These are phyloP conservation scores for Phalanger gymnotis DNA, from an alignment of 2,797 vertebrate species.

Conservation along the genomic window DNA sequence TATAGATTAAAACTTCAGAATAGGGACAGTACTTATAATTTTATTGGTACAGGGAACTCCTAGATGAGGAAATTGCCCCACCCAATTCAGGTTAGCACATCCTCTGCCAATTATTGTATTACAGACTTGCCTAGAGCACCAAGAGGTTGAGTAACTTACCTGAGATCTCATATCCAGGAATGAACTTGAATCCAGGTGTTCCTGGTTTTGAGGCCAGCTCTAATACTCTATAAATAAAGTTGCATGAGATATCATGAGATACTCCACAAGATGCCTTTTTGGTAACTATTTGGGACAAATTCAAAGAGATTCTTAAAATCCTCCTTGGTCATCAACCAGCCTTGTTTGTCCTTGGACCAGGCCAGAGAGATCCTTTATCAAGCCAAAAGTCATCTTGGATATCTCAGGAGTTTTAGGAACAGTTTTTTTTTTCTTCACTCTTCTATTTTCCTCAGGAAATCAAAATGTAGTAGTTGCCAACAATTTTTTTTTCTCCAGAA, in stretches of 20 bases:
- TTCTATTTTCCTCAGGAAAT: conserved; percentile 25
- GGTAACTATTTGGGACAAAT: neutral
- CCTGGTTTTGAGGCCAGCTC: neutral
- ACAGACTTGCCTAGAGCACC: too few species aligned
- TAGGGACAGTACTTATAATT: too few species aligned
- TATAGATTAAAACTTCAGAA: too few species aligned
- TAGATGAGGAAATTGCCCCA: too few species aligned
- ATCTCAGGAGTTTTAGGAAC: conserved; percentile 17
- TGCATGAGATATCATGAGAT: neutral
- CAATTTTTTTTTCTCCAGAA: conserved; percentile 34
- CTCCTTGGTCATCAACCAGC: conserved; percentile 12
- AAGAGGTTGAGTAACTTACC: neutral
- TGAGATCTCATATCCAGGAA: neutral
- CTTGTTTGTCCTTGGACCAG: neutral
- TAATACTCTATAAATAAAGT: neutral
- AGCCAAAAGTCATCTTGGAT: neutral
- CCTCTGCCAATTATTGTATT: neutral
- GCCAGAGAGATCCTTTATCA: neutral
- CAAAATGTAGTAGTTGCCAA: conserved; percentile 4
- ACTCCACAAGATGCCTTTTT: neutral
- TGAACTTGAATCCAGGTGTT: neutral
- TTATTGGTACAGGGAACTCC: too few species aligned
- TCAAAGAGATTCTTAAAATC: conserved; percentile 22
- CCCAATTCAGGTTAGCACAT: neutral
- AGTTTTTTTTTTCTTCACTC: neutral